Evolutionary conservation across 2,888 invertebrate genomes (phyloP).

Genomic region (Eledona agricola): DNA sequence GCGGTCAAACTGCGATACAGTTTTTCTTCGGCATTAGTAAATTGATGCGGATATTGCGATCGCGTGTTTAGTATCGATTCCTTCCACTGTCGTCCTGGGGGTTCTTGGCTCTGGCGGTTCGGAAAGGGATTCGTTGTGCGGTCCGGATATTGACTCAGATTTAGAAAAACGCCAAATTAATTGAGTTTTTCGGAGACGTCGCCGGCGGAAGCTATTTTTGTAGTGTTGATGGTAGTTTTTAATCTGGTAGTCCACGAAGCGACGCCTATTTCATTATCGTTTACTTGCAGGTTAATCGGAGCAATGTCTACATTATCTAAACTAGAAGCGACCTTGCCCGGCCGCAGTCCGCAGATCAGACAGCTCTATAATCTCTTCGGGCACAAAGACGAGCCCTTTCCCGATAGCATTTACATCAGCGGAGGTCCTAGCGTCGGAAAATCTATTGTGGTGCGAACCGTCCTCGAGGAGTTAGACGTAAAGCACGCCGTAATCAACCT

Average conservation of each 20-base stretch:
- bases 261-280: no score
- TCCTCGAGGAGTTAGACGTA: slow-evolving; percentile 69
- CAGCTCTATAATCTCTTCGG: slow-evolving; percentile 61
- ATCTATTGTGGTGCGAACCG: slow-evolving; percentile 71
- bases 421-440: slow-evolving; percentile 90
- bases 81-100: slow-evolving; percentile 4
- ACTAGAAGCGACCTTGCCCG: slow-evolving; percentile 50
- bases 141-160: slow-evolving; percentile 13
- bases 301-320: slow-evolving; percentile 41
- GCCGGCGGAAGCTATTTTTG: background rate
- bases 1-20: slow-evolving; percentile 20
- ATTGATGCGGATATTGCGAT: slow-evolving; percentile 32
- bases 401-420: slow-evolving; percentile 77
- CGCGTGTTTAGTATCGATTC: slow-evolving; percentile 27
- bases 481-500: slow-evolving; percentile 77
- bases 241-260: no score
- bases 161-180: slow-evolving; percentile 15
- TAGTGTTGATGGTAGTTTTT: background rate
- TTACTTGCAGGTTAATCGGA: slow-evolving; percentile 23
- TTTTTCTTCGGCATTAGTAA: slow-evolving; percentile 32
- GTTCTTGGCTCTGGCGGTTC: slow-evolving; percentile 5
- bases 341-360: slow-evolving; percentile 56
- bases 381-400: slow-evolving; percentile 69
- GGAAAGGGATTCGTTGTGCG: slow-evolving; percentile 17
- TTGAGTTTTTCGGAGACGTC: slow-evolving; percentile 13